Evolutionary conservation across 2,888 invertebrate species (phyloP), one percentile per base, ranked within the genome.

Genomic region (Ferrisia virgata): DNA sequence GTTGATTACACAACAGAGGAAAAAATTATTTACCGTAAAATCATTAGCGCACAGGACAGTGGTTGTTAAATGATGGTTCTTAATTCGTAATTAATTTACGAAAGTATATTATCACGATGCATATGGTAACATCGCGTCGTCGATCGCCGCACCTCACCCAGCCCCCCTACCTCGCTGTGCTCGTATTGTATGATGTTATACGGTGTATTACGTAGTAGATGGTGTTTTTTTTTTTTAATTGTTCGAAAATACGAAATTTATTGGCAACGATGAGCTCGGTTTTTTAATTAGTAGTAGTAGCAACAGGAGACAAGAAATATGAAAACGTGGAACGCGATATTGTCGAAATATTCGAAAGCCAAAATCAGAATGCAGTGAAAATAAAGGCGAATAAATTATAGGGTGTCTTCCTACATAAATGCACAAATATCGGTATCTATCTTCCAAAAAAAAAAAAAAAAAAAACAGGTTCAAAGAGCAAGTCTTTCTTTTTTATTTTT

Each of bases 21-120:
- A 76, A 76, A 76, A 76, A 76, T 76, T 76, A 76, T 76, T 76
- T 76, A 76, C 72, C 72, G 72, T 76, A 76, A 76, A 76, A 76
- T 76, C 72, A 76, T 76, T 76, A 76, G 72, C 72, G 72, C 36
- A 36, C 72, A 28, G 33, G 72, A 33, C 72, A 36, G 72, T 76
- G 72, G 72, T 76, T 76, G 72, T 76, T 76, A 76, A 76, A 76
- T 76, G 36, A 36, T 36, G 72, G n/a, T 76, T 76, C 36, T 76
- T 76, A 76, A 76, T 76, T 76, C 36, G 72, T 76, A 76, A 76
- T 76, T 76, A 76, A 76, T 76, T 64, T 76, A 69, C 69, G 69
- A 69, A 47, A 36, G 36, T 36, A 13, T 8, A 64, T 64, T 64
- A 28, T 18, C 36, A 18, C 72, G 72, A n/a, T 36, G 43, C 43